These are phyloP conservation scores for Pseudochaenichthys georgianus DNA, from an alignment of 2,797 vertebrate genomes.

Conservation along the genomic window DNA sequence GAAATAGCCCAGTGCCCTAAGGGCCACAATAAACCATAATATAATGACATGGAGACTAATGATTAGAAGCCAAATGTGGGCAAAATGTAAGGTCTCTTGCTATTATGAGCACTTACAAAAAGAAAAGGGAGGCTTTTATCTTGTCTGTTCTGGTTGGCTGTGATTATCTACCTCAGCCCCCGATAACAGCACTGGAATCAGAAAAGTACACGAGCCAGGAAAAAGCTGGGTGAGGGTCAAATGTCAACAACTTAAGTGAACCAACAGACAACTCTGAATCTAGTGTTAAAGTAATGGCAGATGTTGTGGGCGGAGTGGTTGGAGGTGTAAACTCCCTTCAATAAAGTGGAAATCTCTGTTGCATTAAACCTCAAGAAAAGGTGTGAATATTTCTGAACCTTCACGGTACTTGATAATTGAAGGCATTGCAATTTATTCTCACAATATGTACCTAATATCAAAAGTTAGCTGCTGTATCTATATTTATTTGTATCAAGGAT, in stretches of 20 bases:
- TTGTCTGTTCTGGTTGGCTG: not conserved
- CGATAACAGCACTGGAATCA: constrained; percentile 58
- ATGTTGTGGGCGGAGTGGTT: not conserved
- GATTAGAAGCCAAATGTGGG: constrained; percentile 16
- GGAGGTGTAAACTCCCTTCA: not conserved
- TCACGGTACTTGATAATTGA: not conserved
- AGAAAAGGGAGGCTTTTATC: not conserved
- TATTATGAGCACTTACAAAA: not conserved
- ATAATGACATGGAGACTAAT: constrained; percentile 9
- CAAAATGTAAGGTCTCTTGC: constrained; percentile 5
- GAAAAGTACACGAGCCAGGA: constrained; percentile 24
- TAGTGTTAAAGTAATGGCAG: constrained; percentile 7
- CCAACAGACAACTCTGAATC: constrained; percentile 38
- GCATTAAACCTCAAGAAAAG: constrained; percentile 3
- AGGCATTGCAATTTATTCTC: not conserved
- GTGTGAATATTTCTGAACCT: constrained; percentile 3
- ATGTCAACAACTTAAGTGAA: constrained; percentile 59
- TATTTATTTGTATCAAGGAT: not conserved
- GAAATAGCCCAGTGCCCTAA: constrained; percentile 20
- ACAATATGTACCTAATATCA: not conserved
- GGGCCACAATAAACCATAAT: constrained; percentile 31
- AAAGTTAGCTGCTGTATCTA: not conserved
- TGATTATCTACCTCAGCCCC: constrained; percentile 38
- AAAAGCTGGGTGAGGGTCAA: constrained; percentile 42
- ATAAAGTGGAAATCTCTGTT: constrained; percentile 20